Evolutionary conservation across 2,113 vertebrate species (phyloP), one percentile per base, ranked within the genome.

Genomic region (Neogale vison): DNA sequence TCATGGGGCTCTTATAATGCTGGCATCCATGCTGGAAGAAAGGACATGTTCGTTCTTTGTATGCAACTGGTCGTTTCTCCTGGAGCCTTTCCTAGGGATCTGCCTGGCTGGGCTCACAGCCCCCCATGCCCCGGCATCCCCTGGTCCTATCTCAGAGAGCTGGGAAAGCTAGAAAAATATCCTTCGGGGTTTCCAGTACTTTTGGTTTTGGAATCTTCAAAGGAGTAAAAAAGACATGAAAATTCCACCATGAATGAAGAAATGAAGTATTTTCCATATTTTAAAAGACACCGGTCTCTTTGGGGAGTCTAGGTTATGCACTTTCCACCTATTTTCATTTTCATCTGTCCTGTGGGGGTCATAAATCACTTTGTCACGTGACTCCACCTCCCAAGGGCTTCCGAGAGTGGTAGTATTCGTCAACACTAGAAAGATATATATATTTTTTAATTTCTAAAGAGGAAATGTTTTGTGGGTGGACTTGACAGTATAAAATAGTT

Each of bases 171-270:
- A 52, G 29, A 67, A 45, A 72, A 67, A 59, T 34, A 26, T 10
- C 13, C 52, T 91, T 29, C 14, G 26, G 83, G 83, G 63, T n/a
- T 69, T 92, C 85, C 24, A 77, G 31, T 69, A 8, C 57, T 91
- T 95, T 90, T 52, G 17, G 34, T 81, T 97, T 97, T 3, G 61
- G 76, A 74, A 92, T 39, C 57, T 71, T 88, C 88, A 76, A 92
- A 45, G 11, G 13, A 80, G 29, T 21, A 18, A 23, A 72, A 55
- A 34, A 50, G 39, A 79, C 20, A 17, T 57, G 55, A 92, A 50
- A 52, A 9, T 59, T 63, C 36, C 39, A 55, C 52, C 59, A 17
- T 6, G 3, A 34, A 36, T 11, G 52, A 92, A 10, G 52, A 76
- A 72, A 55, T 4, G 34, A 83, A 80, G 21, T 50, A 21, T 65